Evolutionary conservation across 2,113 vertebrate species (phyloP).

Genomic region (Labeo catla): DNA sequence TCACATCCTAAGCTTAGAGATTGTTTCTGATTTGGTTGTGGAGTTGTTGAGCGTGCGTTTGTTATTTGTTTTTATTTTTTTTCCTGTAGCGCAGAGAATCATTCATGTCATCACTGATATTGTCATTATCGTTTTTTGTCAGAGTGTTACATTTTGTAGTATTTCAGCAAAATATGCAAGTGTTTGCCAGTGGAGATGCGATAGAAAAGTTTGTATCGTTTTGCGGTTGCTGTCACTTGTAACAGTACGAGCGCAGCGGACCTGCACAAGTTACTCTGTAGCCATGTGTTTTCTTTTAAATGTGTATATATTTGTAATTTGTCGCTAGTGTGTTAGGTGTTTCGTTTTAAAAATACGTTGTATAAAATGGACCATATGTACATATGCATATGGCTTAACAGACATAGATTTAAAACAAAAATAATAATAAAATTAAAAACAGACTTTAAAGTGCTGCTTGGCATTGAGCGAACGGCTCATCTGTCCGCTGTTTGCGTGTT

Average conservation of each 20-base stretch:
- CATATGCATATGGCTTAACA: background rate
- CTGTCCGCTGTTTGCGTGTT: slow-evolving; percentile 70
- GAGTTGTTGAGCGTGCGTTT: background rate
- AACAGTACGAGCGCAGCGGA: background rate
- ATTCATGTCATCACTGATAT: too few relatives aligned
- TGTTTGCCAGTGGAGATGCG: background rate
- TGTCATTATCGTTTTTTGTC: background rate
- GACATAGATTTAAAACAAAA: background rate
- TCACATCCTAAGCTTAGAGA: background rate
- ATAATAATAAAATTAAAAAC: background rate
- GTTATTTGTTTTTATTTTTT: too few relatives aligned
- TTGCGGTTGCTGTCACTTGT: slow-evolving; percentile 11
- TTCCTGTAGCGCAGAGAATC: background rate
- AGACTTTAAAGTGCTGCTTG: slow-evolving; percentile 58
- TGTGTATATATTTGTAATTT: background rate
- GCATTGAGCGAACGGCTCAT: slow-evolving; percentile 70
- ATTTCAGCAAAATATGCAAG: too few relatives aligned
- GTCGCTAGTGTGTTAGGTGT: background rate
- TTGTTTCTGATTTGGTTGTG: background rate
- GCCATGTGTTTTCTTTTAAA: background rate
- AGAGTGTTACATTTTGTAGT: background rate
- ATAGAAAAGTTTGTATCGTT: slow-evolving; percentile 9
- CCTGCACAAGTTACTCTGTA: background rate
- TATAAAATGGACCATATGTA: background rate
- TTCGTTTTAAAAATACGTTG: background rate